Evolutionary conservation across 2,888 invertebrate genomes (phyloP), one percentile per base, ranked within the genome.

Genomic region (Nymphalis c-album): DNA sequence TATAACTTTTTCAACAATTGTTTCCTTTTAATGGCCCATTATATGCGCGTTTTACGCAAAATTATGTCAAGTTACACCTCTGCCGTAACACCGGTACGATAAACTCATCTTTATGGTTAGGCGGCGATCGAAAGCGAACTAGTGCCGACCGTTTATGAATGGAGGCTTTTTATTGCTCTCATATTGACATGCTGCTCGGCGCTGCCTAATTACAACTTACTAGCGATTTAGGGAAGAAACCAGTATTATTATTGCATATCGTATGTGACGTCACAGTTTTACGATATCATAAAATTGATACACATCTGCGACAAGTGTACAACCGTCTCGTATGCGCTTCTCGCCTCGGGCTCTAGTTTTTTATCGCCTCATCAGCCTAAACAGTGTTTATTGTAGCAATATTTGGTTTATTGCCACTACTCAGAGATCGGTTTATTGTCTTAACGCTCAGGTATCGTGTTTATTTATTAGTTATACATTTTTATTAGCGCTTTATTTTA

Each of bases 381-480:
- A 90, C 90, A 90, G 87, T 89, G 90, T 92, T 92, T 91, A 91
- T 91, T 91, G 88, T 85, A 82, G 90, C 90, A 90, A 91, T 91
- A 91, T 91, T 92, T 91, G 83, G 90, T 91, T 92, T 91, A 91
- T 88, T 87, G 85, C 91, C 77, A 80, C 90, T 88, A 87, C 88
- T 90, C 88, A 86, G 83, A 87, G 86, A 88, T 88, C 75, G 73
- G 88, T 92, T 92, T 91, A 91, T 89, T 91, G 91, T 91, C 86
- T 91, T 85, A 87, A 85, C 85, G 85, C 86, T 85, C 91, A 91
- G 92, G 91, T 92, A 91, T 90, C 88, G 87, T 91, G 90, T 91
- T 91, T 90, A 91, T 91, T 92, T 92, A 91, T 91, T 92, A 91
- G 90, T 91, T 91, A 91, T 91, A 92, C 91, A 91, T 90, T 92